Evolutionary conservation across 2,888 invertebrate genomes (phyloP).

Genomic region (Herminia tarsipennalis): DNA sequence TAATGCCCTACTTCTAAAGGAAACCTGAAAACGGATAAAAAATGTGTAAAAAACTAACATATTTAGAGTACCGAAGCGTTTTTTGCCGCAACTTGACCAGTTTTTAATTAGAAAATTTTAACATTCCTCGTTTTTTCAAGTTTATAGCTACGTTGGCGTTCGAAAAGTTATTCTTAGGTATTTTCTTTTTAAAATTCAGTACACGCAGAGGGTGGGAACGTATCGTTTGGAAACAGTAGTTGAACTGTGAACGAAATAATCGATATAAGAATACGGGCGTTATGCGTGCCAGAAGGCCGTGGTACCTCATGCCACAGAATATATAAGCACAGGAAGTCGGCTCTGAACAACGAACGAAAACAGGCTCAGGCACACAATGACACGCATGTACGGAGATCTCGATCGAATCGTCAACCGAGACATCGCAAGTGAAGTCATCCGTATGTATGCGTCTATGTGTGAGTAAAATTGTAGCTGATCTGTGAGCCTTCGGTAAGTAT

Average conservation of each 20-base stretch:
- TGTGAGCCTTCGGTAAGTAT: no score
- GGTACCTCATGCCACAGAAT: background rate
- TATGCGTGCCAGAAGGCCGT: conserved; percentile 28
- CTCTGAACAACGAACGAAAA: no score
- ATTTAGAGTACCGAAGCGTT: no score
- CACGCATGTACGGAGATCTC: no score
- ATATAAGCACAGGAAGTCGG: background rate
- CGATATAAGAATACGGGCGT: conserved; percentile 36
- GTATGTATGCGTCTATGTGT: no score
- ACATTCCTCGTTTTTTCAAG: conserved; percentile 15
- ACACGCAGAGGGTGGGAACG: conserved; percentile 29
- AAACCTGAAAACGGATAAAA: no score
- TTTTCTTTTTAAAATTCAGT: conserved; percentile 47
- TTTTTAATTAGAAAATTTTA: conserved; percentile 2
- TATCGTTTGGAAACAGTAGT: conserved; percentile 27
- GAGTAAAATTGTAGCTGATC: no score
- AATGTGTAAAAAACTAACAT: no score
- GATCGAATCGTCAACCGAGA: no score
- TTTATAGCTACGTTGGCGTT: conserved; percentile 19
- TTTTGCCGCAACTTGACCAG: background rate
- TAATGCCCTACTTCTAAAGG: no score
- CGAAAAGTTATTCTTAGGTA: conserved; percentile 32
- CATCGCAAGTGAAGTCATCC: no score
- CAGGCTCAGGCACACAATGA: no score
- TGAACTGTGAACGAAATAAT: conserved; percentile 41